phyloP scores from a whole-genome alignment of 2,888 invertebrate species.

The Netelia fuscicornis region DNA sequence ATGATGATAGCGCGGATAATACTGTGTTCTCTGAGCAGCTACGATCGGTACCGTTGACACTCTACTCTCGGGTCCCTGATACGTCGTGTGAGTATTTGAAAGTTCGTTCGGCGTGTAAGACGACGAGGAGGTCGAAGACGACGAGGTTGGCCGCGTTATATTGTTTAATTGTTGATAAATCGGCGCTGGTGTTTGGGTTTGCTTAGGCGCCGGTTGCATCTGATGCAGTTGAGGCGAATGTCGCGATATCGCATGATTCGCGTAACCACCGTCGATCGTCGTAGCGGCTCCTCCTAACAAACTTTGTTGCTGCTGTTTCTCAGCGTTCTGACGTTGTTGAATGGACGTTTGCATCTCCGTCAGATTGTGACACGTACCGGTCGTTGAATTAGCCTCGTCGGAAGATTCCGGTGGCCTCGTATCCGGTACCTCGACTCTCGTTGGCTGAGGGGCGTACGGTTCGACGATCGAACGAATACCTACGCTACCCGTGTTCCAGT shows the following conservation, averaged over 20 bases:
- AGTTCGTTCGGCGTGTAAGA: constrained; percentile 71
- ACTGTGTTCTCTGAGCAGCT: constrained; percentile 79
- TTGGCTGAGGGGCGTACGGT: constrained; percentile 82
- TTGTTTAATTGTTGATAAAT: constrained; percentile 80
- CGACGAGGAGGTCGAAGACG: constrained; percentile 75
- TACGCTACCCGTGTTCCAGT: constrained; percentile 77
- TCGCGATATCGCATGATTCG: constrained; percentile 38
- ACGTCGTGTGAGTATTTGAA: constrained; percentile 70
- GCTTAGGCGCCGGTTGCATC: constrained; percentile 75
- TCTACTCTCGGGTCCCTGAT: constrained; percentile 71
- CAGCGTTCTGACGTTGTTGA: constrained; percentile 63
- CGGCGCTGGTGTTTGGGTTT: constrained; percentile 76
- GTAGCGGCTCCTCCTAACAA: constrained; percentile 48
- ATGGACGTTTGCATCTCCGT: constrained; percentile 82
- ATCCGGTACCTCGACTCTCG: constrained; percentile 82
- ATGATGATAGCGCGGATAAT: constrained; percentile 82
- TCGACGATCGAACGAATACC: constrained; percentile 77
- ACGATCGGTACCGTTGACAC: constrained; percentile 68
- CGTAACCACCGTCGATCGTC: constrained; percentile 38
- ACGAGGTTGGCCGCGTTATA: constrained; percentile 76
- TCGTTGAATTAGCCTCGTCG: constrained; percentile 57
- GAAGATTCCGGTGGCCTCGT: constrained; percentile 79
- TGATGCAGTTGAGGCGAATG: constrained; percentile 75
- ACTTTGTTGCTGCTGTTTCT: constrained; percentile 61
- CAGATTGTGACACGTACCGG: constrained; percentile 71